phyloP scores from a whole-genome alignment of 1,140 invertebrate genomes.

The Eufriesea mexicana region DNA sequence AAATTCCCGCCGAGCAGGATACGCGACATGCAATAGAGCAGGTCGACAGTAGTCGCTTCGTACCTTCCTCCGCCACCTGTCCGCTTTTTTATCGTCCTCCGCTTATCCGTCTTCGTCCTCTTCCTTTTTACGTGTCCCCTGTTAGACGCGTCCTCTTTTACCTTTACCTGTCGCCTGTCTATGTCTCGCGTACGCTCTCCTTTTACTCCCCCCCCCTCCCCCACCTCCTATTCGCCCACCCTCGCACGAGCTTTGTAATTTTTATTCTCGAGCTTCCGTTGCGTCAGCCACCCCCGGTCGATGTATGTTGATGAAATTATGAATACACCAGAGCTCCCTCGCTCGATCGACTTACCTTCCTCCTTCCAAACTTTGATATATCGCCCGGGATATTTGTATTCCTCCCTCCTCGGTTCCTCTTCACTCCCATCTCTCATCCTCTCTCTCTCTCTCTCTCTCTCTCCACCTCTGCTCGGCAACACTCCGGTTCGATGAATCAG shows the following conservation, averaged over 20 bases:
- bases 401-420: not conserved
- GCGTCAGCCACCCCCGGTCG: not conserved
- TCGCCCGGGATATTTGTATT: constrained; percentile 7
- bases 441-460: not conserved
- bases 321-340: not conserved
- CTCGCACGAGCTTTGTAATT: not conserved
- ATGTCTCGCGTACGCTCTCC: not conserved
- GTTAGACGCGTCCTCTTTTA: not conserved
- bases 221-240: not conserved
- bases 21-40: constrained; percentile 41
- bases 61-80: not conserved
- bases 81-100: constrained; percentile 13
- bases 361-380: not conserved
- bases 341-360: too few species aligned
- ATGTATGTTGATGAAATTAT: not conserved
- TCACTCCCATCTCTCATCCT: not conserved
- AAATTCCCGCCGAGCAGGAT: constrained; percentile 55
- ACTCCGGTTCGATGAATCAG: constrained; percentile 2
- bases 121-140: constrained; percentile 4
- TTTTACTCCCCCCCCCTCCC: not conserved
- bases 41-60: not conserved
- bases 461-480: not conserved
- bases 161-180: not conserved
- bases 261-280: not conserved
- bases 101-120: constrained; percentile 33